A percentile compares a stretch with the other conserved stretches of the same genome.
Conservation (phyloP, 1,140 invertebrate species). For the Tetramorium alpestre region DNA sequence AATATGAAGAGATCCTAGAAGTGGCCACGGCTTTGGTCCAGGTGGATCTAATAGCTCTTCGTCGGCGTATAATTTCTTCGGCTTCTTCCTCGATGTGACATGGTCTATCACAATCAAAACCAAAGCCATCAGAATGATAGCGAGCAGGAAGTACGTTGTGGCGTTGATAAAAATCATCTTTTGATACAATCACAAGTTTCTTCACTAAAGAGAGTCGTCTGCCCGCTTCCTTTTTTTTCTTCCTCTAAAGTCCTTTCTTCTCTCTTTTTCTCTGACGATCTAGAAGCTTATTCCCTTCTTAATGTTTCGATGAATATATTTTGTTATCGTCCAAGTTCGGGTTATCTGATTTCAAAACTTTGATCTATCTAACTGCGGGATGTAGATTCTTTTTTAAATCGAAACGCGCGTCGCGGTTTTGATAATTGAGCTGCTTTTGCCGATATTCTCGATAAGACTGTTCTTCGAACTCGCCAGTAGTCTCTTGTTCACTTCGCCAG, state of each 20-base stretch:
- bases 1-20: conserved; percentile 88
- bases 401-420: background rate
- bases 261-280: background rate
- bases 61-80: conserved; percentile 48
- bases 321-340: background rate
- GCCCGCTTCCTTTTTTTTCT: conserved; percentile 3
- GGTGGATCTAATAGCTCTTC: conserved; percentile 83
- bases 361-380: background rate
- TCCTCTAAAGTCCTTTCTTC: background rate
- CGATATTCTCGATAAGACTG: background rate
- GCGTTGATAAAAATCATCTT: conserved; percentile 72
- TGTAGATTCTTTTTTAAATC: background rate
- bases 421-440: background rate
- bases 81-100: conserved; percentile 63
- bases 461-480: background rate
- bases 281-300: background rate
- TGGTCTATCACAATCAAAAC: conserved; percentile 76
- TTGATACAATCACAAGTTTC: conserved; percentile 46
- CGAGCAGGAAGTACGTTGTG: conserved; percentile 77
- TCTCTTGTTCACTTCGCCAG: conserved; percentile 14
- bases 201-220: conserved; percentile 8
- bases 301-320: background rate
- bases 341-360: background rate
- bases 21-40: conserved; percentile 87
- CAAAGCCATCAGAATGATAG: conserved; percentile 68